phyloP scores from a whole-genome alignment of 2,113 vertebrate genomes.

The Neogobius melanostomus region DNA sequence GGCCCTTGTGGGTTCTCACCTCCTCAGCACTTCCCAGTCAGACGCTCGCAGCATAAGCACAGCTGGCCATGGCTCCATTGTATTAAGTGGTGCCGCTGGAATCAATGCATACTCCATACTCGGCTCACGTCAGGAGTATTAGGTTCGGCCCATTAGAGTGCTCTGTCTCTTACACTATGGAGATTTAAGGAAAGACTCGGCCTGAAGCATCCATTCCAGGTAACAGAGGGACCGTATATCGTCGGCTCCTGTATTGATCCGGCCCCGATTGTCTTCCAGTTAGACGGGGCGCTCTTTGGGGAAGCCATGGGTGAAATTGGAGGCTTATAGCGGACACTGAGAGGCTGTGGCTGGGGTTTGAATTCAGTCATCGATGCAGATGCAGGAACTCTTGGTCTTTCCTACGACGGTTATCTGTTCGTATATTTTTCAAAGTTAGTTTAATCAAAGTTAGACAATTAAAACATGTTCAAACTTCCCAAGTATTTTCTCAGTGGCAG shows the following conservation, averaged over 20 bases:
- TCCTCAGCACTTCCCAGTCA: slow-evolving; percentile 19
- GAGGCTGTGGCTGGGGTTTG: slow-evolving; percentile 19
- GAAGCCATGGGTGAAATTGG: slow-evolving; percentile 23
- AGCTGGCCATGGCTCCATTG: slow-evolving; percentile 15
- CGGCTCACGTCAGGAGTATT: slow-evolving; percentile 41
- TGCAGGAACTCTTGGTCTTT: too few relatives aligned
- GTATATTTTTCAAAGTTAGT: too few relatives aligned
- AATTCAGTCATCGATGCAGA: slow-evolving; percentile 21
- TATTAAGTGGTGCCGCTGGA: slow-evolving; percentile 27
- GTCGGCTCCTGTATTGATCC: slow-evolving; percentile 48
- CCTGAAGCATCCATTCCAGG: slow-evolving; percentile 31
- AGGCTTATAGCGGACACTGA: slow-evolving; percentile 27
- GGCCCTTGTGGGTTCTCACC: not conserved
- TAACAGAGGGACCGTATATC: slow-evolving; percentile 35
- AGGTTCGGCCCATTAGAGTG: slow-evolving; percentile 32
- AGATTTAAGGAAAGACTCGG: slow-evolving; percentile 9
- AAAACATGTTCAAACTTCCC: not conserved
- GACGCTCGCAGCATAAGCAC: not conserved
- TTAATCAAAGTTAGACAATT: not conserved
- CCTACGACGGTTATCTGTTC: too few relatives aligned
- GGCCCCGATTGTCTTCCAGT: slow-evolving; percentile 33
- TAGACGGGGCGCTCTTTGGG: slow-evolving; percentile 26
- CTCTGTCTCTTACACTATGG: slow-evolving; percentile 21
- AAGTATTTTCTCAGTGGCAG: not conserved
- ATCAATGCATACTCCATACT: slow-evolving; percentile 35